phyloP scores from a whole-genome alignment of 2,888 invertebrate species.

The Anaspis maculata region DNA sequence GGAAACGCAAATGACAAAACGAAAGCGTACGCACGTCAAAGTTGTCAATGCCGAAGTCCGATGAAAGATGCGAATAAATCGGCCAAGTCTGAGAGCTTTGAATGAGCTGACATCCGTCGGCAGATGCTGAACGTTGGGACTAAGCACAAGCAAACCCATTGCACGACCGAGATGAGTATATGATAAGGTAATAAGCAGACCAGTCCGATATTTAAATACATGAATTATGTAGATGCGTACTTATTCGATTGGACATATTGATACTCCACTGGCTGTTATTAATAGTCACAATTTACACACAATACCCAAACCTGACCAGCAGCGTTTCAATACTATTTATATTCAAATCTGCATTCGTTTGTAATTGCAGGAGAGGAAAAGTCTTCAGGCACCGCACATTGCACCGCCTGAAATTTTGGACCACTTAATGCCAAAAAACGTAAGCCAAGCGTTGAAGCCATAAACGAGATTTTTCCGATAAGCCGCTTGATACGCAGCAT shows the following conservation, averaged over 20 bases:
- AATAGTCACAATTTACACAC: conserved; percentile 44
- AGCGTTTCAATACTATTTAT: conserved; percentile 41
- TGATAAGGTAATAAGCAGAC: conserved; percentile 43
- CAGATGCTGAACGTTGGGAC: conserved; percentile 19
- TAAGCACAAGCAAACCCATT: conserved; percentile 12
- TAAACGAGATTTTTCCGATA: too few relatives aligned
- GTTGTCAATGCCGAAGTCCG: conserved; percentile 7
- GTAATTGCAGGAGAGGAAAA: conserved; percentile 24
- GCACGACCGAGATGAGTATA: conserved; percentile 33
- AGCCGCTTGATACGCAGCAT: too few relatives aligned
- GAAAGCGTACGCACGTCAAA: conserved; percentile 8
- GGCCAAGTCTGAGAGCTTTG: conserved; percentile 10
- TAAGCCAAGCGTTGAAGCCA: too few relatives aligned
- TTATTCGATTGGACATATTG: conserved; percentile 45
- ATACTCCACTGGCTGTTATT: conserved; percentile 42
- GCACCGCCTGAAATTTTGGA: too few relatives aligned
- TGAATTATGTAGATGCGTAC: conserved; percentile 43
- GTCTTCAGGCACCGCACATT: neutral
- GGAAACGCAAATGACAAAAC: conserved; percentile 9
- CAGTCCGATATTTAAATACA: conserved; percentile 42
- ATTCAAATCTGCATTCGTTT: conserved; percentile 39
- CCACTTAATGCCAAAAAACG: too few relatives aligned
- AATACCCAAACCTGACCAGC: conserved; percentile 34
- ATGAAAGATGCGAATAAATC: conserved; percentile 13
- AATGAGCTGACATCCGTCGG: conserved; percentile 20